Percentiles rank a stretch among this genome's conserved stretches.
These are phyloP conservation scores for Anguilla japonica DNA, from an alignment of 2,113 vertebrate species.

Conservation along the genomic window DNA sequence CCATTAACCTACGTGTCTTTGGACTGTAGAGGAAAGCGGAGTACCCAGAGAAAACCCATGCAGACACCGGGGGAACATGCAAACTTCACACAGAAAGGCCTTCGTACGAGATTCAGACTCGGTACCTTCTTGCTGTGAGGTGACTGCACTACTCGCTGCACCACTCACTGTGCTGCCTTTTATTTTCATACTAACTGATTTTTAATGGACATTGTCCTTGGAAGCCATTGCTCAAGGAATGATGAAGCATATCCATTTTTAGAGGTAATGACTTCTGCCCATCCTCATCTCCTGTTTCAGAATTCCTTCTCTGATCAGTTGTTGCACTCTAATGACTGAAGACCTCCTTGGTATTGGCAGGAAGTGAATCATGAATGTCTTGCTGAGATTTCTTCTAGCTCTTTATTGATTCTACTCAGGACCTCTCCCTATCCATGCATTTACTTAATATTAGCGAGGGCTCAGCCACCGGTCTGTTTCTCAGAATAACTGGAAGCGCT, in stretches of 20 bases:
- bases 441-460: background rate
- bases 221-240: background rate
- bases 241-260: background rate
- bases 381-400: background rate
- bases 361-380: background rate
- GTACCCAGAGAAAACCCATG: no score
- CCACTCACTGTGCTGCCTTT: no score
- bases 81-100: no score
- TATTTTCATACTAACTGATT: background rate
- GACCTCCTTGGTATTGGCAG: background rate
- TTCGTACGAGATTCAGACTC: no score
- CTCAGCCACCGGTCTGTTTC: background rate
- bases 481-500: background rate
- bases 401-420: slow-evolving; percentile 4
- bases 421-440: background rate
- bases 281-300: background rate
- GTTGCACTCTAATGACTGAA: background rate
- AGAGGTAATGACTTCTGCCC: background rate
- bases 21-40: no score
- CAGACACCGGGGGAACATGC: no score
- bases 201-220: background rate
- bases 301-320: background rate
- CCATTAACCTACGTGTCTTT: no score
- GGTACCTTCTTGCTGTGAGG: no score
- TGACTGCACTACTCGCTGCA: no score